phyloP scores from a whole-genome alignment of 2,113 vertebrate species.

The Podarcis raffonei region DNA sequence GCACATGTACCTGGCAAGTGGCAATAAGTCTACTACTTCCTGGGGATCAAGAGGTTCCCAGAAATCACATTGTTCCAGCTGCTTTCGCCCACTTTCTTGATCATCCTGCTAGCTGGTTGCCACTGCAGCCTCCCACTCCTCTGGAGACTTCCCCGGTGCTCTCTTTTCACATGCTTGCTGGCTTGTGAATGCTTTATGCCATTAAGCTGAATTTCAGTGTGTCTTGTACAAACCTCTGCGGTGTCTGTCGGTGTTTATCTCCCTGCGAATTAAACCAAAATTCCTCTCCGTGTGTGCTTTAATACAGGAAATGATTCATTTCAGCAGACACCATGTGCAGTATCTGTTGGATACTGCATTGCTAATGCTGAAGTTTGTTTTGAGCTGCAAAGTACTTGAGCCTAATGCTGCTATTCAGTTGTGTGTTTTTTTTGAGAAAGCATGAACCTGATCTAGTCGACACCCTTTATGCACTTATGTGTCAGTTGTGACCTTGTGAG shows the following conservation, averaged over 20 bases:
- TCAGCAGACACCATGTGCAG: neutral
- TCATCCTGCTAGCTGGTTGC: neutral
- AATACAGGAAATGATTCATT: neutral
- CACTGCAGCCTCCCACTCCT: too few species aligned
- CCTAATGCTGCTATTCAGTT: neutral
- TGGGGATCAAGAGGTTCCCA: neutral
- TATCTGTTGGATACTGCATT: neutral
- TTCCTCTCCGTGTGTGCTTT: neutral
- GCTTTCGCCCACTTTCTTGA: neutral
- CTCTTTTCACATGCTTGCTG: neutral
- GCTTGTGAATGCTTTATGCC: neutral
- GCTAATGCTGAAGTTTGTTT: slow-evolving; percentile 29
- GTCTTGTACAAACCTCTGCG: neutral
- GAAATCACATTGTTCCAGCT: neutral
- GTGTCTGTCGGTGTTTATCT: neutral
- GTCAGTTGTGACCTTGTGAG: neutral
- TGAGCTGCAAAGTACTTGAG: neutral
- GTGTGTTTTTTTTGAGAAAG: neutral
- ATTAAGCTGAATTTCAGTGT: neutral
- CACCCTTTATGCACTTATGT: neutral
- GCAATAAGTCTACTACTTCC: neutral
- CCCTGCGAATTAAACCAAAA: neutral
- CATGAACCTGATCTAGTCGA: slow-evolving; percentile 1
- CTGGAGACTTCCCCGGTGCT: neutral
- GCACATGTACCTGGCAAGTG: too few species aligned